phyloP scores from a whole-genome alignment of 2,113 vertebrate species.

The Hippocampus zosterae region DNA sequence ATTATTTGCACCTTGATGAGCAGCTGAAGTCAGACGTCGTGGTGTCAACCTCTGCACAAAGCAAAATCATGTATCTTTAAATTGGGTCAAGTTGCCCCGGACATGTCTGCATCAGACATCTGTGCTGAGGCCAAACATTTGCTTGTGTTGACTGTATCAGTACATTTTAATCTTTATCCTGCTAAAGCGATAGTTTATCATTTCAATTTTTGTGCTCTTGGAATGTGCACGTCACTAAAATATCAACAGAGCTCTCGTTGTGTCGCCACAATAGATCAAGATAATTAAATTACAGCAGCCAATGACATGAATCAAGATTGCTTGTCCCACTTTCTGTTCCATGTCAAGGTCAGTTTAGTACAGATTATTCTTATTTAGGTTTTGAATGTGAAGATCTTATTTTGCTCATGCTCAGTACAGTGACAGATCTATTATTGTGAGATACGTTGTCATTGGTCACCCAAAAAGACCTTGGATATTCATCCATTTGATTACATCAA shows the following conservation, averaged over 20 bases:
- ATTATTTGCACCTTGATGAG: not conserved
- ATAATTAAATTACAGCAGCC: not conserved
- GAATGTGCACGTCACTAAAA: not conserved
- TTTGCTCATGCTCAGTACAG: not conserved
- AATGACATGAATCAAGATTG: not conserved
- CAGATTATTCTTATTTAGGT: not conserved
- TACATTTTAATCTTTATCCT: not conserved
- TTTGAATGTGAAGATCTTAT: not conserved
- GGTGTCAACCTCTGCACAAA: conserved; percentile 23
- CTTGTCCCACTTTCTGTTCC: not conserved
- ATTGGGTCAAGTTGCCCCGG: not conserved
- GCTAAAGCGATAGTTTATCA: not conserved
- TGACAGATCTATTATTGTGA: not conserved
- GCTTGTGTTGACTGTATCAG: too few species aligned
- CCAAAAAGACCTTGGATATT: not conserved
- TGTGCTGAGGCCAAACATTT: not conserved
- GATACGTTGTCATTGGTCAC: not conserved
- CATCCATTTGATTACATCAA: not conserved
- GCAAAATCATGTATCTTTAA: not conserved
- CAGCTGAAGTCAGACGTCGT: conserved; percentile 24
- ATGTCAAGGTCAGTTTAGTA: not conserved
- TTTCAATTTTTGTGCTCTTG: too few species aligned
- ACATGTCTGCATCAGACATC: not conserved
- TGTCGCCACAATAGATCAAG: not conserved
- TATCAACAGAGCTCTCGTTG: not conserved